Evolutionary conservation across 2,797 vertebrate species (phyloP).

Genomic region (Artibeus lituratus): DNA sequence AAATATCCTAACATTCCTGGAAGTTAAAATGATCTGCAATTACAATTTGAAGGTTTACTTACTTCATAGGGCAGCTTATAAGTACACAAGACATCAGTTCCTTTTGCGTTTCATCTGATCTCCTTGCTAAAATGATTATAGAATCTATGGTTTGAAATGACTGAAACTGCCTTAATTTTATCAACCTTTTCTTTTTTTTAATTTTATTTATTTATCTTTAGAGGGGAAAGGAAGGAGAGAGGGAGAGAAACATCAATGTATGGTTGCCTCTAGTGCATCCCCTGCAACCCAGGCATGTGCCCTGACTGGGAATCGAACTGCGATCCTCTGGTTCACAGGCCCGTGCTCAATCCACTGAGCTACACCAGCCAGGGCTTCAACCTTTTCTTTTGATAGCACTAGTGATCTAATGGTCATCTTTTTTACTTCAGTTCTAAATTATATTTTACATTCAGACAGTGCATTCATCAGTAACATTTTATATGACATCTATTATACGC

Average conservation of each 20-base stretch:
- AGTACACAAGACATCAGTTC: background rate
- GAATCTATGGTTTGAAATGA: background rate
- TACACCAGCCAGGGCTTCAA: too few species aligned
- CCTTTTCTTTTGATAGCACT: background rate
- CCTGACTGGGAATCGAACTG: too few species aligned
- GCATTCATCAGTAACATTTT: background rate
- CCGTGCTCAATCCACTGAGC: too few species aligned
- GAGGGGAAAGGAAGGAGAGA: too few species aligned
- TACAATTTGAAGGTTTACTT: background rate
- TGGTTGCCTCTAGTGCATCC: too few species aligned
- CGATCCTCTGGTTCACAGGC: too few species aligned
- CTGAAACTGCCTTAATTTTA: background rate
- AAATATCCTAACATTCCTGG: background rate
- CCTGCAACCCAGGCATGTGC: too few species aligned
- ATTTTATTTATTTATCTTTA: too few species aligned
- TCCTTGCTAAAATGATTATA: background rate
- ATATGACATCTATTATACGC: background rate
- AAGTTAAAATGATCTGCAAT: background rate
- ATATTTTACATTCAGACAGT: slow-evolving; percentile 39
- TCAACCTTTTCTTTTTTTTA: background rate
- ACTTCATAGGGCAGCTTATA: background rate
- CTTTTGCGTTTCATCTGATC: background rate
- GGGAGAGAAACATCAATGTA: too few species aligned
- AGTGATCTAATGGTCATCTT: background rate
- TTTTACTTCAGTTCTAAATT: slow-evolving; percentile 41